Base-by-base conservation (phyloP, 1,140 invertebrate species). In the Choristoneura fumiferana region DNA sequence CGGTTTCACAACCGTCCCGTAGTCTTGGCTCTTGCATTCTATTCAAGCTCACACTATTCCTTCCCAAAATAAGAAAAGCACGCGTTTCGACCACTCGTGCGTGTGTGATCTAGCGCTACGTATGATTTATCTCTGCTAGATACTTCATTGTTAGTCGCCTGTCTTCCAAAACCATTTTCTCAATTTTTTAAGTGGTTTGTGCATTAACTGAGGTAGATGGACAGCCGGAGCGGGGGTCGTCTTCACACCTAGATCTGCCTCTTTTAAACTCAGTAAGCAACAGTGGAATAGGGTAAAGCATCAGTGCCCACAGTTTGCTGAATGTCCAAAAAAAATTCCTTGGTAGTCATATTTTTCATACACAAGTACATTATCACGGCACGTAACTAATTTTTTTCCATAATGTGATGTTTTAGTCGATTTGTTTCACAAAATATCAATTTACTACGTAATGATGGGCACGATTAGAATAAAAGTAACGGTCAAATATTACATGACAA, bases 301-400 rank as follows among this genome's bases (percentile, higher is more conserved):
- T 15, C 18, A 33, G 17, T 33, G 17, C 43, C 43, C 18, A 18
- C 17, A 8, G 43, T 49, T 49, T 49, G 43, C 43, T 49, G 43
- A 22, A 49, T 49, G 18, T 49, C 43, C 43, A 49, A 18, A 49
- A 49, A 49, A 49, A 49, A 49, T 18, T 49, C 15, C 15, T 49
- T 49, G 29, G 43, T 49, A 49, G 15, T 22, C 1, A 10, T 49
- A 18, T 49, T 49, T 49, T 49, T 49, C 15, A 49, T 22, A 49
- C 17, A 49, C 43, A 49, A 33, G 43, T 49, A 49, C 14, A 18
- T 49, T 49, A 49, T 49, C 17, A 22, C 43, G 17, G 43, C 43
- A 49, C 29, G 43, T 22, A 18, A 22, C 43, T 49, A n/a, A 33
- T 49, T 49, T 49, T 49, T 33, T 49, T 33, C 43, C 37, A 39